Percentiles rank a stretch among this genome's conserved stretches.
These are phyloP conservation scores for Pitangus sulphuratus DNA, from an alignment of 2,797 vertebrate genomes.

Conservation along the genomic window DNA sequence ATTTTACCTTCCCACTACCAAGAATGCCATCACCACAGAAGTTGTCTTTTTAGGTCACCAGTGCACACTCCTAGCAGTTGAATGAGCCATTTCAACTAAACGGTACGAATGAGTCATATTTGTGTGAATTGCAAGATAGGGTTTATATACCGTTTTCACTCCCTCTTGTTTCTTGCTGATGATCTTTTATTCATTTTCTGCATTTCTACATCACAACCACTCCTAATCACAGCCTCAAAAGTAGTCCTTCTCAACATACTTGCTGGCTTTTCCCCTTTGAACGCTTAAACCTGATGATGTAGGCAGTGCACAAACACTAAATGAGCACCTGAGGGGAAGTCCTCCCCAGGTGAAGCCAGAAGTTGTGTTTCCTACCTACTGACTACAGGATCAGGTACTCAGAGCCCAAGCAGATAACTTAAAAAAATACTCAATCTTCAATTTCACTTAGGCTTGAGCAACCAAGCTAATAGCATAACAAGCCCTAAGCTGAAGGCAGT, in stretches of 20 bases:
- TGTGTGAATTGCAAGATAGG: neutral
- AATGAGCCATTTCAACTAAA: neutral
- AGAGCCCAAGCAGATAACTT: neutral
- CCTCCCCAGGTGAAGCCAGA: neutral
- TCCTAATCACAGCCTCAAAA: neutral
- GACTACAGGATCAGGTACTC: neutral
- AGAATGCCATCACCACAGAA: neutral
- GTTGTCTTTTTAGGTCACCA: neutral
- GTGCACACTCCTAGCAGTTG: neutral
- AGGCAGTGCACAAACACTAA: neutral
- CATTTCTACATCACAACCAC: neutral
- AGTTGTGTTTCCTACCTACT: neutral
- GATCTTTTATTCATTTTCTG: neutral
- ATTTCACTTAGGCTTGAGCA: conserved; percentile 28
- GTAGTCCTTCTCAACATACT: neutral
- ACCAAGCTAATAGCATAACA: conserved; percentile 14
- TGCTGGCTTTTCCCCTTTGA: neutral
- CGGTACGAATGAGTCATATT: neutral
- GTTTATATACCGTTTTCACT: neutral
- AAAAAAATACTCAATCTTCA: neutral
- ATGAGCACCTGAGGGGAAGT: neutral
- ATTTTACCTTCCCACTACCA: neutral
- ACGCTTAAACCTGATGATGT: neutral
- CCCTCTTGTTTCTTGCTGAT: neutral
- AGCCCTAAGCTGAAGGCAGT: neutral